Evolutionary conservation across 1,140 invertebrate genomes (phyloP).

Genomic region (Leptopilina clavipes): DNA sequence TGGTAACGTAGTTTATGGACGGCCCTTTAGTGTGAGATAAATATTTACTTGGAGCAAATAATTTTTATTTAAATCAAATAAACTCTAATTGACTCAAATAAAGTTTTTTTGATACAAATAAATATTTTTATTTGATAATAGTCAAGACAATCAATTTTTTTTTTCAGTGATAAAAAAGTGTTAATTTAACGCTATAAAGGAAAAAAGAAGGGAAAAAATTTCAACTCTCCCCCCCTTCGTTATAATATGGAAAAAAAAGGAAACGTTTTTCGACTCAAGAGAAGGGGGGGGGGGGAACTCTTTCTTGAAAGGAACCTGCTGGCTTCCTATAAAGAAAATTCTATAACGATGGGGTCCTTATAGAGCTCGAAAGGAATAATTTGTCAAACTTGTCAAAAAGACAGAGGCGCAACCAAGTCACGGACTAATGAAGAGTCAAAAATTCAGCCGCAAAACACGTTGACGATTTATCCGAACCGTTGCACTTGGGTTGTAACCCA

Average conservation of each 20-base stretch:
- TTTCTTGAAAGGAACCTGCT: constrained; percentile 18
- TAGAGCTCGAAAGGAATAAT: constrained; percentile 64
- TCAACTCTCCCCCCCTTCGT: too few relatives aligned
- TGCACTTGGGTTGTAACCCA: constrained; percentile 54
- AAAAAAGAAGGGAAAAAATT: too few relatives aligned
- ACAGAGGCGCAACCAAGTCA: constrained; percentile 62
- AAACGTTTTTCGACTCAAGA: not conserved
- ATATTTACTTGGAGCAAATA: too few relatives aligned
- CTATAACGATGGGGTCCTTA: not conserved
- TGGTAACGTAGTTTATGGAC: too few relatives aligned
- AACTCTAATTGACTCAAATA: too few relatives aligned
- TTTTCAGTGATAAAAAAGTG: not conserved
- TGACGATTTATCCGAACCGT: constrained; percentile 68
- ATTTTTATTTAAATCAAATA: too few relatives aligned
- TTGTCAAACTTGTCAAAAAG: constrained; percentile 72
- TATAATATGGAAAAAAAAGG: not conserved
- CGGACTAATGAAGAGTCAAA: constrained; percentile 71
- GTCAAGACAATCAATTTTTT: too few relatives aligned
- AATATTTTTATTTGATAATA: too few relatives aligned
- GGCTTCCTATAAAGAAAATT: constrained; percentile 23
- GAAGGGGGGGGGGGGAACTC: not conserved
- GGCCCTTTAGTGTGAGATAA: too few relatives aligned
- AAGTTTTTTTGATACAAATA: too few relatives aligned
- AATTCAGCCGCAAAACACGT: constrained; percentile 69
- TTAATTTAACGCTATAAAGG: not conserved